Conservation (phyloP, 1,140 invertebrate genomes). For the Myzus persicae region DNA sequence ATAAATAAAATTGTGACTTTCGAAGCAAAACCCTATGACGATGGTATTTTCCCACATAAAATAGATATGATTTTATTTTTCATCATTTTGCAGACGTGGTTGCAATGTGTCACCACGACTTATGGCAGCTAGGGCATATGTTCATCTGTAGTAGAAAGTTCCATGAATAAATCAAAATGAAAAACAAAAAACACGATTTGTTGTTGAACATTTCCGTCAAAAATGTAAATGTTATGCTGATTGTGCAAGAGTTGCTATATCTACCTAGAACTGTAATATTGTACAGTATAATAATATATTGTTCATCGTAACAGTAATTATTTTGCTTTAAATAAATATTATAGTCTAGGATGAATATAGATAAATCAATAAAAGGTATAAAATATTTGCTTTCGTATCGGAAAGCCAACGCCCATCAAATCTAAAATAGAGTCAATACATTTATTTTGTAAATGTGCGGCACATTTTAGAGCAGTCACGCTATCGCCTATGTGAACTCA, state of each 20-base stretch:
- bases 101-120: slow-evolving; percentile 33
- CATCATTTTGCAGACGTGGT: slow-evolving; percentile 32
- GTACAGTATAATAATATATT: background rate
- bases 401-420: slow-evolving; percentile 38
- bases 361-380: slow-evolving; percentile 31
- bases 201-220: background rate
- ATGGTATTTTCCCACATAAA: background rate
- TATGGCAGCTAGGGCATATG: background rate
- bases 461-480: background rate
- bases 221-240: slow-evolving; percentile 8
- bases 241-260: background rate
- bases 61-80: slow-evolving; percentile 22
- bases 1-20: background rate
- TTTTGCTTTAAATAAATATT: background rate
- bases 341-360: background rate
- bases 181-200: slow-evolving; percentile 1
- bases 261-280: background rate
- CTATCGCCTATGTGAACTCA: background rate
- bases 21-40: background rate
- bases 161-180: slow-evolving; percentile 50
- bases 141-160: background rate
- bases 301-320: background rate
- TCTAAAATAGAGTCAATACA: slow-evolving; percentile 34
- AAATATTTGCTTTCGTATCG: background rate
- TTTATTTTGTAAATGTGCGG: slow-evolving; percentile 6